Evolutionary conservation across 2,888 invertebrate species (phyloP).

Genomic region (Drosophila robusta): DNA sequence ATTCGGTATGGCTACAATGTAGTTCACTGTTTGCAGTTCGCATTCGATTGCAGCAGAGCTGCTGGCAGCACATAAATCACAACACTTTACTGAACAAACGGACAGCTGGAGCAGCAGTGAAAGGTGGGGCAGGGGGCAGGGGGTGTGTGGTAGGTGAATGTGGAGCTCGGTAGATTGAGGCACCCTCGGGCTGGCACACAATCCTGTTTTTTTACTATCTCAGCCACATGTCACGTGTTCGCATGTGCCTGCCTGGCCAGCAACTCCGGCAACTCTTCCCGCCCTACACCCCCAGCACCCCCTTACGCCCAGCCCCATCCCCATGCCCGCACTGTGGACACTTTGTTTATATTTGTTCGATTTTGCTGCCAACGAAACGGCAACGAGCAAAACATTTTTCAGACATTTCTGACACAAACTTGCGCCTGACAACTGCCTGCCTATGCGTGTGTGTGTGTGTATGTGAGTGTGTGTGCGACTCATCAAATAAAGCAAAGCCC

Average conservation of each 20-base stretch:
- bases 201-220: constrained; percentile 49
- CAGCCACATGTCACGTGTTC: constrained; percentile 57
- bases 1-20: constrained; percentile 16
- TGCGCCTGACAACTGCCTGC: constrained; percentile 50
- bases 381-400: constrained; percentile 57
- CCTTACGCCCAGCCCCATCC: neutral
- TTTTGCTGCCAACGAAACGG: constrained; percentile 73
- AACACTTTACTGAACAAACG: constrained; percentile 63
- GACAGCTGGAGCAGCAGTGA: constrained; percentile 25
- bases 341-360: constrained; percentile 76
- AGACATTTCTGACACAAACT: constrained; percentile 71
- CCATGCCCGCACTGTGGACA: constrained; percentile 34
- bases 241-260: constrained; percentile 5
- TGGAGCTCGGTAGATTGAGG: neutral
- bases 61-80: constrained; percentile 61
- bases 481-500: constrained; percentile 57
- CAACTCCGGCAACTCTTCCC: constrained; percentile 7
- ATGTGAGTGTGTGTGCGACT: constrained; percentile 21
- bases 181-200: constrained; percentile 32
- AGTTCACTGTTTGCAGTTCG: constrained; percentile 35
- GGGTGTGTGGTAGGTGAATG: neutral
- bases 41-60: constrained; percentile 50
- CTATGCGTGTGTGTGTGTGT: constrained; percentile 1
- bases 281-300: no score
- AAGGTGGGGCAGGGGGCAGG: no score